phyloP scores from a whole-genome alignment of 2,797 vertebrate genomes.

The Australoheros facetus region DNA sequence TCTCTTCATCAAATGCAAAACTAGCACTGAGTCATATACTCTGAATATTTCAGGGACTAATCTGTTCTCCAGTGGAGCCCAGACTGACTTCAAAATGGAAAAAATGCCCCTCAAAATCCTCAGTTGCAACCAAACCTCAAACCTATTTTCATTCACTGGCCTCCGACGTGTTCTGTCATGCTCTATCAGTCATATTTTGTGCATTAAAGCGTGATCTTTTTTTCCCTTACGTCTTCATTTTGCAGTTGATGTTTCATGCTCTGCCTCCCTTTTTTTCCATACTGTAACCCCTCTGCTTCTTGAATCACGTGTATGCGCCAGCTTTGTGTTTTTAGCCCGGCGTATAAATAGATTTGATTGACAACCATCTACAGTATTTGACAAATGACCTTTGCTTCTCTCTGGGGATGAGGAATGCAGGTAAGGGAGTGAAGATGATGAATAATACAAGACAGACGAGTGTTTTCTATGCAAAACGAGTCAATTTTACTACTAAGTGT shows the following conservation, averaged over 20 bases:
- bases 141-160: constrained; percentile 56
- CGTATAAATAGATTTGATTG: constrained; percentile 5
- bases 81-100: constrained; percentile 49
- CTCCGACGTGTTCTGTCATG: constrained; percentile 55
- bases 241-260: constrained; percentile 33
- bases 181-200: constrained; percentile 62
- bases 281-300: constrained; percentile 11
- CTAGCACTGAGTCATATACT: constrained; percentile 1
- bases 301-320: background rate
- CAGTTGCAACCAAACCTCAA: constrained; percentile 63
- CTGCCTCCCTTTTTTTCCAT: constrained; percentile 38
- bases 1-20: background rate
- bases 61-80: constrained; percentile 52
- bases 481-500: constrained; percentile 49
- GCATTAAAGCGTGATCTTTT: constrained; percentile 50
- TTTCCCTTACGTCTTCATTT: constrained; percentile 51
- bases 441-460: constrained; percentile 22
- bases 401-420: constrained; percentile 13
- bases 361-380: background rate
- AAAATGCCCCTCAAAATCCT: constrained; percentile 36
- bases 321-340: constrained; percentile 4
- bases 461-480: constrained; percentile 40
- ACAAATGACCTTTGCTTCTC: background rate
- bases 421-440: constrained; percentile 22
- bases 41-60: constrained; percentile 35